Base-by-base conservation (phyloP, 53 echinoderm and acorn worm genomes). In the Holothuria leucospilota region DNA sequence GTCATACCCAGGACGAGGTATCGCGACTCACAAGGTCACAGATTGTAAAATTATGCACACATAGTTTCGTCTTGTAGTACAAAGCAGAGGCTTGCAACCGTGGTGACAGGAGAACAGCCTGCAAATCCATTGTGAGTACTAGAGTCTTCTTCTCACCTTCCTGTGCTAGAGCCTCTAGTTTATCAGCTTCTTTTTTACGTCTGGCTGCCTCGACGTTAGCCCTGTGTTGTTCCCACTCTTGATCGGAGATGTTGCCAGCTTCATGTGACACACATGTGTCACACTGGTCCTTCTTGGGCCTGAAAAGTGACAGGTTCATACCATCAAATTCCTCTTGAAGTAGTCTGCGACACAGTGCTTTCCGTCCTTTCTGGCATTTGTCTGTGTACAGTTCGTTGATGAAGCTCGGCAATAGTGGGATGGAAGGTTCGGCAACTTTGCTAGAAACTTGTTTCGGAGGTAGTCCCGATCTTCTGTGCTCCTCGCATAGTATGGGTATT, bases 231-330 rank as follows among this genome's bases (percentile, higher is more conserved):
- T 34, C 46, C 65, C 81, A 87, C 62, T 87, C 62, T 23, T 64
- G 77, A 51, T 84, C 68, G 23, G 34, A 49, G 18, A 87, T 24
- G 30, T 87, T 80, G 11, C 87, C 87, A 28, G 87, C 81, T 62
- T 78, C 81, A 81, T 87, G 87, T 60, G 68, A 84, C n/a, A 87
- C 87, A 80, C 68, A 87, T 78, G 87, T 23, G 25, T 80, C 87
- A 39, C 80, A 80, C 56, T 87, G 81, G 81, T 80, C 81, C 81
- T 87, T 87, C 42, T 63, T 30, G 23, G 86, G 74, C 41, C 46
- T 24, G 49, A 86, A 86, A 42, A 86, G 68, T 28, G 86, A 87
- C 66, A 84, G n/a, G 52, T 84, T 77, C 77, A 20, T 66, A 29
- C 29, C 25, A 25, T 25, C 25, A 25, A 63, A 52, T 2, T 52